Base-by-base conservation (phyloP, 1,140 invertebrate species). In the Nebria ingens region DNA sequence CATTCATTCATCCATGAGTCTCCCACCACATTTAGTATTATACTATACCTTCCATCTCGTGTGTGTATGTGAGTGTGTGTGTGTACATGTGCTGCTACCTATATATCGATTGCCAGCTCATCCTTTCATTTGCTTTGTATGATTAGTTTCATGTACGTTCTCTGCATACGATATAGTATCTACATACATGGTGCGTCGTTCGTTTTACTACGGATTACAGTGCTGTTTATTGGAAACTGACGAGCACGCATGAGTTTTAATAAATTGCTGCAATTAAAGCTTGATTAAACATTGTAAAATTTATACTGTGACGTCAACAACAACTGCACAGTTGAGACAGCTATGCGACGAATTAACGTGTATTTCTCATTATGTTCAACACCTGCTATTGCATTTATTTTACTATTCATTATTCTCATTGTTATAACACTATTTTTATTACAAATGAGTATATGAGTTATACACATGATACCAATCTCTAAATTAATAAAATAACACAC, bases 231-330 rank as follows among this genome's bases (percentile, higher is more conserved):
- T 34, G 25, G 25, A 34, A 34, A 34, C 25, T n/a, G n/a, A n/a
- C 25, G 25, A 34, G 25, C 25, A 34, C 25, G 25, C 25, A 34
- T 34, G 25, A 34, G 25, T 34, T 34, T 34, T 34, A 34, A 34
- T 34, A 34, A 34, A 34, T 34, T 34, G 25, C 25, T n/a, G 25
- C 25, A 34, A 34, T 52, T 52, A 52, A 52, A 20, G 51, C 20
- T 52, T 22, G 20, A 52, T 52, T 52, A 23, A 52, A 52, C 20
- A 52, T 52, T 29, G 51, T 21, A 21, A 52, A 23, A 23, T 23
- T 23, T 4, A 22, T 20, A 20, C 2, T 22, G n/a, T n/a, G 22
- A 15, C 51, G 15, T 15, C 23, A 22, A 52, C 51, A 20, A 52
- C 15, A 15, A 23, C 23, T 23, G 15, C 15, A 23, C n/a, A 4